phyloP scores from a whole-genome alignment of 2,888 invertebrate species.

The Allygus modestus region DNA sequence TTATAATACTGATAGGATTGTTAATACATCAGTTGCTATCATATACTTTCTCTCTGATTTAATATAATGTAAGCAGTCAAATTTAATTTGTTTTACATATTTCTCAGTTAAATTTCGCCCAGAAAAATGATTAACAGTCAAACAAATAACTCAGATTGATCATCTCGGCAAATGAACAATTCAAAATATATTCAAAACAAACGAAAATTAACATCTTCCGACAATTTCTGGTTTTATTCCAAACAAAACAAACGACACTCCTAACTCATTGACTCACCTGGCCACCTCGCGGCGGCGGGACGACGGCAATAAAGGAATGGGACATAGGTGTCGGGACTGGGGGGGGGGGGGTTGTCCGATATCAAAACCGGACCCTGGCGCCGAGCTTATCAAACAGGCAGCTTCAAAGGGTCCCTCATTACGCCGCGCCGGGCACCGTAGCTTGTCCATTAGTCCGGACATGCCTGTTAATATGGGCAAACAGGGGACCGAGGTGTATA shows the following conservation, averaged over 20 bases:
- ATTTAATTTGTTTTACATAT: too few species aligned
- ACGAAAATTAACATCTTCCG: too few species aligned
- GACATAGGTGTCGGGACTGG: conserved; percentile 4
- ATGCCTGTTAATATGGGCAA: conserved; percentile 60
- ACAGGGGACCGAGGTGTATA: conserved; percentile 18
- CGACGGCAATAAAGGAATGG: conserved; percentile 20
- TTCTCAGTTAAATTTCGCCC: too few species aligned
- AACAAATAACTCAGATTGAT: too few species aligned
- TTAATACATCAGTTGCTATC: too few species aligned
- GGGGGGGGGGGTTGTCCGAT: conserved; percentile 39
- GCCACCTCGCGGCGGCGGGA: background rate
- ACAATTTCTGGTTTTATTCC: background rate
- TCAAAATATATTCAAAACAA: too few species aligned
- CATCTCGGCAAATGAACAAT: too few species aligned
- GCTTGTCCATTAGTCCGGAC: conserved; percentile 54
- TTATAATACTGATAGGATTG: too few species aligned
- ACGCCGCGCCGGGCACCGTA: too few species aligned
- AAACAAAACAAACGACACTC: background rate
- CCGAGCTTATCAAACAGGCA: conserved; percentile 48
- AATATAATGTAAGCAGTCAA: too few species aligned
- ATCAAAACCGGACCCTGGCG: conserved; percentile 51
- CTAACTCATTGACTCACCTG: background rate
- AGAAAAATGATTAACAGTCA: too few species aligned
- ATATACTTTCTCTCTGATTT: too few species aligned
- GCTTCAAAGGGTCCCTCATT: conserved; percentile 54